phyloP scores from a whole-genome alignment of 2,113 vertebrate species.

The Poecilia latipinna region DNA sequence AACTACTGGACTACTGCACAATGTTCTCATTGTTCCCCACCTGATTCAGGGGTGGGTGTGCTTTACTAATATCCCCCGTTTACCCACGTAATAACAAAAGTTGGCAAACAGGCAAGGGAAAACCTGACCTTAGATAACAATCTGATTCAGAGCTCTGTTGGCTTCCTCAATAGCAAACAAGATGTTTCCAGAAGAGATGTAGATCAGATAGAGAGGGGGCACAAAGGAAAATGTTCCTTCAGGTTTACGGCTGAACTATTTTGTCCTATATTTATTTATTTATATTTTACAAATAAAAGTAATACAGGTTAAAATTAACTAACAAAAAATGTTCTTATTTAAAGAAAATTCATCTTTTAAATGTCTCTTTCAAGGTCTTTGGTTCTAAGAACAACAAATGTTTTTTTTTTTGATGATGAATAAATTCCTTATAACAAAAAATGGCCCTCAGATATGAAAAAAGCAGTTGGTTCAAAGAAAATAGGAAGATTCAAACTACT shows the following conservation, averaged over 20 bases:
- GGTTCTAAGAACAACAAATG: conserved; percentile 16
- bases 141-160: conserved; percentile 20
- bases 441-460: not conserved
- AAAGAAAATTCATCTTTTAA: not conserved
- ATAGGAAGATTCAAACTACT: not conserved
- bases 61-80: conserved; percentile 55
- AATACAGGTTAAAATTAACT: not conserved
- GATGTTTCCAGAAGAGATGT: conserved; percentile 15
- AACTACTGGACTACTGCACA: conserved; percentile 43
- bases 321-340: not conserved
- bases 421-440: conserved; percentile 2
- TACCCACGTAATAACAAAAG: conserved; percentile 57
- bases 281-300: not conserved
- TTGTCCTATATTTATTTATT: not conserved
- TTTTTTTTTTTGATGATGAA: conserved; percentile 13
- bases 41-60: conserved; percentile 48
- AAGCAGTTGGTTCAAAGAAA: not conserved
- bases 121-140: conserved; percentile 51
- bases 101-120: conserved; percentile 7
- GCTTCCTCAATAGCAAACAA: conserved; percentile 3
- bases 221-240: not conserved
- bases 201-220: conserved; percentile 1
- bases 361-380: not conserved
- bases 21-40: conserved; percentile 67
- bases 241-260: not conserved